Conservation (phyloP, 2,797 vertebrate genomes). For the Phoeniculus purpureus region DNA sequence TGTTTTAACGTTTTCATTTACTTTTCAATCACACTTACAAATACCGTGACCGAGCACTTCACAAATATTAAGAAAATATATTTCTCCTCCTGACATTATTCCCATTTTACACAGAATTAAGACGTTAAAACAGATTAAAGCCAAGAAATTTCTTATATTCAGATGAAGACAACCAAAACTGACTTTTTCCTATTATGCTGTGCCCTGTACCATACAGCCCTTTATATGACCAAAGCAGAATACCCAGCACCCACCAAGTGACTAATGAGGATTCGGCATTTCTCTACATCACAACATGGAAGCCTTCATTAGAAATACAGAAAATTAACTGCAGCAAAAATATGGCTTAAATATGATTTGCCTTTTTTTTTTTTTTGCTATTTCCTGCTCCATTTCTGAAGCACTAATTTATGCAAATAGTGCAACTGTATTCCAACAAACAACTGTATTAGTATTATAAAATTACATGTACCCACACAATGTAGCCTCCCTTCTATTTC, state of each 20-base stretch:
- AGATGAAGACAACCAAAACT: not conserved
- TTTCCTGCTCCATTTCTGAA: not conserved
- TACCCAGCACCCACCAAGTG: not conserved
- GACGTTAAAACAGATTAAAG: not conserved
- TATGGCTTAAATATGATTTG: not conserved
- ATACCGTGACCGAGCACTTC: rapidly evolving
- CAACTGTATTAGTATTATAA: slow-evolving; percentile 15
- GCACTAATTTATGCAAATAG: not conserved
- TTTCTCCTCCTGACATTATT: not conserved
- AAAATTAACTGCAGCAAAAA: not conserved
- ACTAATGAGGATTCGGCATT: not conserved
- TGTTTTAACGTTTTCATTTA: not conserved
- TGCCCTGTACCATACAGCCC: not conserved
- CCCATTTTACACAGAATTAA: not conserved
- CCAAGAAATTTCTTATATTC: not conserved
- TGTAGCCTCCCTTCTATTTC: not conserved
- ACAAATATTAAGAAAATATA: not conserved
- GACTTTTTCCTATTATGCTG: not conserved
- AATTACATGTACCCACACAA: not conserved
- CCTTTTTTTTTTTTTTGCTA: not conserved
- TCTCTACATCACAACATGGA: not conserved
- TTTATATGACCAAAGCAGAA: not conserved
- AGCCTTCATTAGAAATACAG: not conserved
- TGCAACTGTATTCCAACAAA: slow-evolving; percentile 19
- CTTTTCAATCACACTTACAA: not conserved